A percentile compares a stretch with the other conserved stretches of the same genome.
phyloP scores from a whole-genome alignment of 2,888 invertebrate species.

The Plutella xylostella region DNA sequence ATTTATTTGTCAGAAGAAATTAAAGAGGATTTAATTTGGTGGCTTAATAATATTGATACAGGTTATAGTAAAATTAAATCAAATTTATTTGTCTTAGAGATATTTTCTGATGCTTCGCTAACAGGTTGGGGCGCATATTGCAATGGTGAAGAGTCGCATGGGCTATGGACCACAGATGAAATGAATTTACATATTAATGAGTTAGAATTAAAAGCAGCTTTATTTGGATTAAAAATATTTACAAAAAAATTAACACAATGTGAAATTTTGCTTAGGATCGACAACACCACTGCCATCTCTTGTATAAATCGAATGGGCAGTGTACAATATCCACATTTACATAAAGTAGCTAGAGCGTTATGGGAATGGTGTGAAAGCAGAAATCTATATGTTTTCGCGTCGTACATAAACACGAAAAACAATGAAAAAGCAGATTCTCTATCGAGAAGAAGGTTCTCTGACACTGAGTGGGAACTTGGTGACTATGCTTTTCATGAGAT shows the following conservation, averaged over 20 bases:
- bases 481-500: neutral
- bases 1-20: neutral
- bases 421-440: slow-evolving; percentile 5
- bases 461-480: slow-evolving; percentile 3
- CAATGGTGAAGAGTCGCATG: neutral
- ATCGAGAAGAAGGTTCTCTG: neutral
- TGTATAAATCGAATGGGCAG: slow-evolving; percentile 6
- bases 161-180: slow-evolving; percentile 2
- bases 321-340: slow-evolving; percentile 4
- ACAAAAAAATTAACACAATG: neutral
- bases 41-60: neutral
- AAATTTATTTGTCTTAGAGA: neutral
- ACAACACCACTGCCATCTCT: slow-evolving; percentile 7
- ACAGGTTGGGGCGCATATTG: neutral
- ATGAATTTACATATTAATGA: slow-evolving; percentile 1
- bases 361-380: slow-evolving; percentile 9
- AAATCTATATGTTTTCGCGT: slow-evolving; percentile 3
- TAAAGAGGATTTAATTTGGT: slow-evolving; percentile 1
- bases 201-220: slow-evolving; percentile 6
- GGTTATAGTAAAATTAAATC: neutral
- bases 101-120: slow-evolving; percentile 2
- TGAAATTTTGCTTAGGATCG: slow-evolving; percentile 1
- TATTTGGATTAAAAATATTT: slow-evolving; percentile 6
- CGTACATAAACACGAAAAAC: slow-evolving; percentile 1
- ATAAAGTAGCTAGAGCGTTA: neutral